Evolutionary conservation across 2,888 invertebrate genomes (phyloP), one percentile per base, ranked within the genome.

Genomic region (Habrosyne pyritoides): DNA sequence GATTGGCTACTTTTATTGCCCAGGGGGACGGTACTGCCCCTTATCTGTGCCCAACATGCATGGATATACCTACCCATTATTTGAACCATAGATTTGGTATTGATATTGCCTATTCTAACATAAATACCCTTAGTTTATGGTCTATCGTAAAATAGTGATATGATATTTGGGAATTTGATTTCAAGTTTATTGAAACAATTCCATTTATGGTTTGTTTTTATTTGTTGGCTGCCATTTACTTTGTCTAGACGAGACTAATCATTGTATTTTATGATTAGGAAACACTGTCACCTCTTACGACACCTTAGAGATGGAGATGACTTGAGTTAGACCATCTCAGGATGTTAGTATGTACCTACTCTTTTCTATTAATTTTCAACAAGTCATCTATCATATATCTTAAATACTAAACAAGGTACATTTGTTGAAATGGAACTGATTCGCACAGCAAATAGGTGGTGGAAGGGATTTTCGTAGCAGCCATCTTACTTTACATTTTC

Each of bases 1-100:
- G 73, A 82, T 83, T 82, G 83, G 79, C 74, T 73, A 79, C 75
- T 81, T 83, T 87, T 84, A 86, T 83, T 77, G 75, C 75, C 58
- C 56, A 59, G 52, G 77, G 76, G 75, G 71, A 71, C 65, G 71
- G 67, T 61, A 61, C 57, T 60, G 67, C 63, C n/a, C 67, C 77
- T 84, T 86, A 86, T 86, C 84, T 79, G 53, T 46, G 46, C 61
- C 63, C 66, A 55, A 71, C 83, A 83, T 80, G 78, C 80, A 73
- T 67, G 61, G 60, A 56, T 61, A 33, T 42, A 14, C 18, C 18
- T 12, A 28, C 18, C 14, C 18, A 21, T 55, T 59, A 63, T 60
- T 57, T 55, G 47, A 55, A 61, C 61, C 57, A 62, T 60, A 65
- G 67, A 69, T 67, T 68, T 62, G 64, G 68, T 66, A 60, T 53